Percentiles rank a stretch among this genome's conserved stretches.
Conservation (phyloP, 2,113 vertebrate genomes). For the Sander vitreus region DNA sequence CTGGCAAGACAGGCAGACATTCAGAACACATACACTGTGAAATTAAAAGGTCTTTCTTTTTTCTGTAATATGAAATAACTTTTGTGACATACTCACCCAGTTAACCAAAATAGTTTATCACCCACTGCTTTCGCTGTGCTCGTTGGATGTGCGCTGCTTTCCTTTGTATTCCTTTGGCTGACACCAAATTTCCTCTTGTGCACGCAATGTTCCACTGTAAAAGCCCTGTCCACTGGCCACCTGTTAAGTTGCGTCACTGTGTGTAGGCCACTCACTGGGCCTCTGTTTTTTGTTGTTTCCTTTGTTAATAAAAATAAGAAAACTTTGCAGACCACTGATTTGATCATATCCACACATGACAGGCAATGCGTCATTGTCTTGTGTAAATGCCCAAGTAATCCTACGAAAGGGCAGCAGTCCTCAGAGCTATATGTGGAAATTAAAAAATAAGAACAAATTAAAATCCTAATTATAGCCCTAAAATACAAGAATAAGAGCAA, state of each 20-base stretch:
- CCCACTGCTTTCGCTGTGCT: slow-evolving; percentile 12
- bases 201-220: not conserved
- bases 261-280: not conserved
- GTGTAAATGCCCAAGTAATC: not conserved
- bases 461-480: not conserved
- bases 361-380: not conserved
- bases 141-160: slow-evolving; percentile 31
- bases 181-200: not conserved
- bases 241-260: slow-evolving; percentile 32
- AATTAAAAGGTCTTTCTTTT: slow-evolving; percentile 15
- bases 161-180: slow-evolving; percentile 17
- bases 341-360: not conserved
- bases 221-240: slow-evolving; percentile 22
- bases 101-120: slow-evolving; percentile 10
- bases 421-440: too few relatives aligned
- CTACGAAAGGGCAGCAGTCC: not conserved
- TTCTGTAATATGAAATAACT: slow-evolving; percentile 13
- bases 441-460: not conserved
- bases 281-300: slow-evolving; percentile 3
- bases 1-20: not conserved
- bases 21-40: not conserved
- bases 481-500: not conserved
- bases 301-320: not conserved
- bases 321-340: not conserved
- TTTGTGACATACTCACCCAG: slow-evolving; percentile 33